Evolutionary conservation across 2,113 vertebrate species (phyloP).

Genomic region (Prolemur simus): DNA sequence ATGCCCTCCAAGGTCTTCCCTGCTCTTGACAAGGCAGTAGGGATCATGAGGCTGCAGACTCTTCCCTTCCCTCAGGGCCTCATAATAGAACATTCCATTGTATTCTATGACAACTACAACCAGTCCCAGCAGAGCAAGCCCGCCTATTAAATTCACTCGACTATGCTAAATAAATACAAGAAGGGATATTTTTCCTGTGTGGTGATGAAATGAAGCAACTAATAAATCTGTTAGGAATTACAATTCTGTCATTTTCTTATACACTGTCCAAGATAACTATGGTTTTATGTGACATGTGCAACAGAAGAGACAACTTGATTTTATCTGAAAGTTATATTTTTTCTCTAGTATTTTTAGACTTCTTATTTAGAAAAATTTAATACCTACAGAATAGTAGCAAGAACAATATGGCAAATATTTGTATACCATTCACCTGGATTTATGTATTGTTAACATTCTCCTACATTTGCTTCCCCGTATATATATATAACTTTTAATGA

Average conservation of each 20-base stretch:
- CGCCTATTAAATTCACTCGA: conserved; percentile 24
- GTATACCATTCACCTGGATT: not conserved
- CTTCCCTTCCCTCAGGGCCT: not conserved
- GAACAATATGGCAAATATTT: not conserved
- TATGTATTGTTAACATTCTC: not conserved
- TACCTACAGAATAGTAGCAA: not conserved
- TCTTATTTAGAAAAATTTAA: conserved; percentile 39
- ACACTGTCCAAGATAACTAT: not conserved
- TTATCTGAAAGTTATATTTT: conserved; percentile 12
- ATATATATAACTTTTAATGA: not conserved
- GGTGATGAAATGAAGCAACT: conserved; percentile 15
- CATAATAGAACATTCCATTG: not conserved
- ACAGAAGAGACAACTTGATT: conserved; percentile 16
- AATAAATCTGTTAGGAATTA: conserved; percentile 44
- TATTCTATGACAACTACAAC: not conserved
- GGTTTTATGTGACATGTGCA: not conserved
- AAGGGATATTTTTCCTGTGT: not conserved
- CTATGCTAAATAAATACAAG: not conserved
- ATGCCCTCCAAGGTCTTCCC: not conserved
- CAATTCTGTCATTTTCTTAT: conserved; percentile 40
- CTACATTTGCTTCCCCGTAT: not conserved
- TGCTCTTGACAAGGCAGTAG: not conserved
- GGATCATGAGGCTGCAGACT: not conserved
- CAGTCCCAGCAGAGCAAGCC: not conserved
- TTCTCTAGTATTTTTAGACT: not conserved